phyloP scores from a whole-genome alignment of 2,113 vertebrate genomes.

The Danionella cerebrum region DNA sequence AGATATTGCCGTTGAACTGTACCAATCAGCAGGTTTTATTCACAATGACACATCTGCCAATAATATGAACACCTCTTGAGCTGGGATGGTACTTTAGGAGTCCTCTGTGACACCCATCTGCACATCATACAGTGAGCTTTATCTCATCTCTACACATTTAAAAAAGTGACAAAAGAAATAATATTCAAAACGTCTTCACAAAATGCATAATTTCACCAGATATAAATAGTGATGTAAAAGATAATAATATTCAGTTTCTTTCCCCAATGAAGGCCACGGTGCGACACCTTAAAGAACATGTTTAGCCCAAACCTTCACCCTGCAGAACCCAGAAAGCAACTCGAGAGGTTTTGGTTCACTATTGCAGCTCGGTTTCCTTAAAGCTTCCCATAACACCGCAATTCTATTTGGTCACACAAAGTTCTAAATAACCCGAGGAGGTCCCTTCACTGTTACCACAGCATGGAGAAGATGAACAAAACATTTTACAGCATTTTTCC shows the following conservation, averaged over 20 bases:
- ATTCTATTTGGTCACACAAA: constrained; percentile 54
- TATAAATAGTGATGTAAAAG: constrained; percentile 30
- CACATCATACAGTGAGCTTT: too few relatives aligned
- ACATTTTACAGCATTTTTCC: constrained; percentile 19
- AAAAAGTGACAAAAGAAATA: too few relatives aligned
- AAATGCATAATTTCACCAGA: constrained; percentile 1
- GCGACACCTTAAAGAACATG: not conserved
- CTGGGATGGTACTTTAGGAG: constrained; percentile 56
- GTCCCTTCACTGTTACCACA: constrained; percentile 12
- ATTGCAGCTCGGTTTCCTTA: not conserved
- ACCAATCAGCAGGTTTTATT: constrained; percentile 60
- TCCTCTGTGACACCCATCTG: constrained; percentile 38
- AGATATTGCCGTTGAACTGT: too few relatives aligned
- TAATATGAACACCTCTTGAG: constrained; percentile 56
- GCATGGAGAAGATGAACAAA: constrained; percentile 12
- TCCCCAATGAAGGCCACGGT: not conserved
- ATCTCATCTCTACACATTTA: constrained; percentile 13
- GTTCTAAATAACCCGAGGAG: constrained; percentile 18
- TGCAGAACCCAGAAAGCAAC: not conserved
- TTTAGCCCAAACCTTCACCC: not conserved
- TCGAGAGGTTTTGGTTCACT: constrained; percentile 1
- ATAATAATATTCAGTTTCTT: not conserved
- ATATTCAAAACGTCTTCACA: constrained; percentile 63
- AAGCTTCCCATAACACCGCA: constrained; percentile 12
- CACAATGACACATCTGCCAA: constrained; percentile 58